Evolutionary conservation across 2,888 invertebrate genomes (phyloP), one percentile per base, ranked within the genome.

Genomic region (Pseudococcus viburni): DNA sequence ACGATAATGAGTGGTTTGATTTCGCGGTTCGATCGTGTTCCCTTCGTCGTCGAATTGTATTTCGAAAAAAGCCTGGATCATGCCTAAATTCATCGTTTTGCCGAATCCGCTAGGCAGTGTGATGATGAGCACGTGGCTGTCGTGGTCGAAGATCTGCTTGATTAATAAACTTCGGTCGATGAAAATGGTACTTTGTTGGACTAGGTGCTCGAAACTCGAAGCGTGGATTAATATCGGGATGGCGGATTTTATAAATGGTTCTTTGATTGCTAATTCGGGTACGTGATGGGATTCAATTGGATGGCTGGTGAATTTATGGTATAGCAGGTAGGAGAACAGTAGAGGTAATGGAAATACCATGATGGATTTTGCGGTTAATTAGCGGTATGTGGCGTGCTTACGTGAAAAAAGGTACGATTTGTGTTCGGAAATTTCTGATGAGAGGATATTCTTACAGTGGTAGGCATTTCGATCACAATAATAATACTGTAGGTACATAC

Each of bases 21-120:
- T 19, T 4, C 5, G 19, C 17, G 80, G 80, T 80, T n/a, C 22
- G 26, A 80, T 80, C 0, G n/a, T 7, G 9, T 42, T 46, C 42
- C 80, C 80, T 4, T 80, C 80, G 15, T n/a, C 19, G 42, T 80
- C 80, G n/a, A 80, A 42, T 80, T 80, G 42, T 15, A 80, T 80
- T 42, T 80, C 80, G 42, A 80, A 42, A 22, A 80, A 80, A 0
- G 80, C 33, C 42, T 80, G 39, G 5, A 80, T 80, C 80, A 80
- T 42, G 42, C 42, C n/a, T 46, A 80, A 80, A 46, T 80, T 80
- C 42, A 80, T 80, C 4, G 80, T 80, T 80, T 80, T 80, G n/a
- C 80, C 80, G 42, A 80, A 42, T 17, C 68, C 68, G 3, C 17
- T 42, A 3, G 80, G 80, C 80, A 42, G 26, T 1, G 68, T 73